These are phyloP conservation scores for Noctua pronuba DNA, from an alignment of 2,888 invertebrate species.

Conservation along the genomic window DNA sequence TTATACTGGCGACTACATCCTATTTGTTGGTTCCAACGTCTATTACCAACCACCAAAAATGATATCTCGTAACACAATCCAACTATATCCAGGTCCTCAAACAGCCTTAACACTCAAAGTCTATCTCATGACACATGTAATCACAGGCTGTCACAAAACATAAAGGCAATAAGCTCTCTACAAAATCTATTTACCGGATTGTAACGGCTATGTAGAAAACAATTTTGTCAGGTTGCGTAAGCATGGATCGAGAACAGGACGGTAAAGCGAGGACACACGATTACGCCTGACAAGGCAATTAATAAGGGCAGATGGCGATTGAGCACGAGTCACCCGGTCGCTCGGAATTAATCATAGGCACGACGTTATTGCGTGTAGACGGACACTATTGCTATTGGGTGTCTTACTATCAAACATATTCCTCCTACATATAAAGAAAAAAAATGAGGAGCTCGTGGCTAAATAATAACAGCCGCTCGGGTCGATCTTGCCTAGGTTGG, in stretches of 20 bases:
- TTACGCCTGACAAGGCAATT: conserved; percentile 89
- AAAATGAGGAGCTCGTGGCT: too few relatives aligned
- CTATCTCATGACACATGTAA: conserved; percentile 36
- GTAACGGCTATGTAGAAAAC: conserved; percentile 68
- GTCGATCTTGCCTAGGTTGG: too few relatives aligned
- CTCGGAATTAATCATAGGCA: conserved; percentile 88
- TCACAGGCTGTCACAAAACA: conserved; percentile 43
- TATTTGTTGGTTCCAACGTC: rapidly evolving
- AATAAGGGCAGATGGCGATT: conserved; percentile 90
- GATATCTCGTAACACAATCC: neutral
- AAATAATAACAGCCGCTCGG: too few relatives aligned
- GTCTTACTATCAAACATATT: conserved; percentile 24
- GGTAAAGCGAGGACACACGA: conserved; percentile 83
- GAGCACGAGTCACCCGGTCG: conserved; percentile 88
- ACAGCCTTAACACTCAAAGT: conserved; percentile 3
- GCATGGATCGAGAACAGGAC: conserved; percentile 72
- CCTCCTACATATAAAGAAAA: neutral
- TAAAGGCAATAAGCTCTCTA: conserved; percentile 52
- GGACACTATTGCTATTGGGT: conserved; percentile 59
- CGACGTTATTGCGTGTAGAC: conserved; percentile 76
- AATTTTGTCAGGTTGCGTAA: conserved; percentile 75
- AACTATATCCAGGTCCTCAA: conserved; percentile 1
- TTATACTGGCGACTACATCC: too few relatives aligned
- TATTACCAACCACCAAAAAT: neutral
- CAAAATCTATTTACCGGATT: conserved; percentile 65